phyloP scores from a whole-genome alignment of 2,797 vertebrate genomes.

The Leptatherina wallacei region DNA sequence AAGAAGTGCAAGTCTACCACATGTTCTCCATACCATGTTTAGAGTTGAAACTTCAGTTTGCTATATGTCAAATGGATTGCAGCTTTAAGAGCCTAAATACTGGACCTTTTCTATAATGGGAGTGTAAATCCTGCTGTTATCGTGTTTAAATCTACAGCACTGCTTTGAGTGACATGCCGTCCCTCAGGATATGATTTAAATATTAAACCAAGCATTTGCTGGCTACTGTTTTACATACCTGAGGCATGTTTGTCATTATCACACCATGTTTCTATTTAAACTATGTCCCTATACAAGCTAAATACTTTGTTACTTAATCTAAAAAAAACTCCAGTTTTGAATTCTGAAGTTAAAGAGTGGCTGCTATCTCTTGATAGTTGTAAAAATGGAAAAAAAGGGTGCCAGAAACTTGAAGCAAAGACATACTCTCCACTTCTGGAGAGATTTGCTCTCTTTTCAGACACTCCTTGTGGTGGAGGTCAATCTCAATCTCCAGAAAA shows the following conservation, averaged over 20 bases:
- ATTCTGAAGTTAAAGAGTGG: neutral
- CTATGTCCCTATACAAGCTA: conserved; percentile 19
- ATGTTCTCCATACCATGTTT: conserved; percentile 72
- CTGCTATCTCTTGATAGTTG: conserved; percentile 7
- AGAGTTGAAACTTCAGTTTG: conserved; percentile 52
- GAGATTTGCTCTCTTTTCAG: conserved; percentile 46
- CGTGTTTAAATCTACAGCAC: conserved; percentile 50
- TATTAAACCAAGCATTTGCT: conserved; percentile 53
- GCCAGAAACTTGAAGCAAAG: conserved; percentile 22
- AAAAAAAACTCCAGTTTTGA: neutral
- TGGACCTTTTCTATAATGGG: conserved; percentile 53
- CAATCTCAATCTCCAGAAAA: conserved; percentile 72
- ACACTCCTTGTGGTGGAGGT: conserved; percentile 56
- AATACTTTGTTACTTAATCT: conserved; percentile 19
- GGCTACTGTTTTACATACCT: conserved; percentile 60
- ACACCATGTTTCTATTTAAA: conserved; percentile 35
- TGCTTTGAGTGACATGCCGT: conserved; percentile 28
- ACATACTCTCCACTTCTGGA: conserved; percentile 30
- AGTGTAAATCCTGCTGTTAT: conserved; percentile 52
- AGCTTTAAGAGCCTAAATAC: conserved; percentile 41
- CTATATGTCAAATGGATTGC: conserved; percentile 51
- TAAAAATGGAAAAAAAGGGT: conserved; percentile 17
- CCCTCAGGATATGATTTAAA: conserved; percentile 42
- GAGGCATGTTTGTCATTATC: conserved; percentile 28
- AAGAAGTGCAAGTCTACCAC: conserved; percentile 68